These are phyloP conservation scores for Eupithecia dodoneata DNA, from an alignment of 2,888 invertebrate genomes.

Conservation along the genomic window DNA sequence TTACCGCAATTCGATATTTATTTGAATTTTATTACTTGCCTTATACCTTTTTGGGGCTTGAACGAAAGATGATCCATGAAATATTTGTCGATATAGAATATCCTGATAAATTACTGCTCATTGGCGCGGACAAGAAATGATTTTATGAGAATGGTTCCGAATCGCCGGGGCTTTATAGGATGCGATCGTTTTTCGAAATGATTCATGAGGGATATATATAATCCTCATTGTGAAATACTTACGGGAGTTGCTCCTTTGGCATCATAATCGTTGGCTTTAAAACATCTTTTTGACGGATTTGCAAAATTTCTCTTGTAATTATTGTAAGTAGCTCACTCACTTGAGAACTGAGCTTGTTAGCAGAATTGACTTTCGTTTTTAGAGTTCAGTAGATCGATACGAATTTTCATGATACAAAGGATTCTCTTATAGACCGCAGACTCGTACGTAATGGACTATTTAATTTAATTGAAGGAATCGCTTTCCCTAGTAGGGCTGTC, in stretches of 20 bases:
- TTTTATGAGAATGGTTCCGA: conserved; percentile 30
- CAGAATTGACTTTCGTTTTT: neutral
- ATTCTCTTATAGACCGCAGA: conserved; percentile 8
- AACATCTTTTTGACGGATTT: neutral
- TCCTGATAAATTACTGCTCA: conserved; percentile 28
- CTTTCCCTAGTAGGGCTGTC: neutral
- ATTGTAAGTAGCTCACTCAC: neutral
- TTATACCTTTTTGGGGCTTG: conserved; percentile 14
- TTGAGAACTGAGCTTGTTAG: conserved; percentile 3
- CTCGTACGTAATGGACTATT: conserved; percentile 1
- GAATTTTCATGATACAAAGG: neutral
- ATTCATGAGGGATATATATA: conserved; percentile 32
- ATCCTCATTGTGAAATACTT: conserved; percentile 20
- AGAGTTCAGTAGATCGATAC: neutral
- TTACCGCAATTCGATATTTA: conserved; percentile 32
- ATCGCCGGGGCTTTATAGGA: conserved; percentile 28
- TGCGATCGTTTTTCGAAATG: conserved; percentile 27
- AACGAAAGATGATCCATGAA: conserved; percentile 15
- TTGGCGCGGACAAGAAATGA: conserved; percentile 24
- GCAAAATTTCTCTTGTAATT: neutral
- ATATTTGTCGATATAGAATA: conserved; percentile 27
- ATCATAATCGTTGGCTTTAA: conserved; percentile 3
- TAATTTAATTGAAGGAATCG: conserved; percentile 10
- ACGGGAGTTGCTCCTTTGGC: conserved; percentile 17
- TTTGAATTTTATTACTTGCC: conserved; percentile 28